Evolutionary conservation across 2,797 vertebrate species (phyloP), one percentile per base, ranked within the genome.

Genomic region (Sparus aurata): DNA sequence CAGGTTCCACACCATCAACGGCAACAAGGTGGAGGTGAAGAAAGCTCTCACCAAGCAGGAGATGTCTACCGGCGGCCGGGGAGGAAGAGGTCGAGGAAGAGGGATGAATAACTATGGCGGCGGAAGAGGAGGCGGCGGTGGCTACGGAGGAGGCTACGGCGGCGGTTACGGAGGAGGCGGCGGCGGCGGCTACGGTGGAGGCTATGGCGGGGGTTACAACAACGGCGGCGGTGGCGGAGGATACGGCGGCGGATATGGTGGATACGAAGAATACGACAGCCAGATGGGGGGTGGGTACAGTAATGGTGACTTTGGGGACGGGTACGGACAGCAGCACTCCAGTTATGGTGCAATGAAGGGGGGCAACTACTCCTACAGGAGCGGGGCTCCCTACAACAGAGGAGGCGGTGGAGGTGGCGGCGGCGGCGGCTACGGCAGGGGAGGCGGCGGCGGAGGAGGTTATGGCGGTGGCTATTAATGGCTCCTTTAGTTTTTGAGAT

Each of bases 21-120:
- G 97, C 34, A 97, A 98, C 90, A 97, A 97, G 86, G 97, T 99
- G 86, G 98, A 99, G 91, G 98, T 99, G 77, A 99, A 99, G 95
- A 99, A 99, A 67, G 98, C 98, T 2, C 96, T 99, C 61, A 97
- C 97, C 84, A 98, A 98, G 89, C 97, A 98, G 89, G 98, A 99
- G 86, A 97, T 99, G 94, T 96, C 97, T 79, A 88, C 92, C 12
- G 87, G 93, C 3, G 71, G 83, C 34, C 64, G 90, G 0, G 80
- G 86, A 3, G 94, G 96, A 8, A 45, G 92, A 22, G 95, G 97
- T 0, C 86, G 93, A 3, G 94, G 96, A 13, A 92, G 97, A 65
- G 95, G 97, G 93, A 92, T 93, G 95, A 63, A 91, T 88, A 95
- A 70, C 85, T 96, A 96, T 67, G 96, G 97, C 60, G 96, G 96